phyloP scores from a whole-genome alignment of 1,140 invertebrate species.

The Cotesia vestalis region DNA sequence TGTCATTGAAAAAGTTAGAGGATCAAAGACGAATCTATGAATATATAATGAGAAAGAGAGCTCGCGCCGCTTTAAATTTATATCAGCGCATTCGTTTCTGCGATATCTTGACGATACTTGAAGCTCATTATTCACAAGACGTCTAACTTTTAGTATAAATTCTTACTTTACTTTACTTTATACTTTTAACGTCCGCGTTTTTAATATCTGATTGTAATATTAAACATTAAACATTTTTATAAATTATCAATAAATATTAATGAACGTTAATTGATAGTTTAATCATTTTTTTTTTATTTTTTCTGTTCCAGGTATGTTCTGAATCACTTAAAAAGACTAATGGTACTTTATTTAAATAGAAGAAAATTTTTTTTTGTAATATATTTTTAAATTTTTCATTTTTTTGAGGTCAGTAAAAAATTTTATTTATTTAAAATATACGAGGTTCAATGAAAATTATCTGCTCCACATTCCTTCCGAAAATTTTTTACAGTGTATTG shows the following conservation, averaged over 20 bases:
- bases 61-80: constrained; percentile 20
- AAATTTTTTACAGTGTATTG: too few species aligned
- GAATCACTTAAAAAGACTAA: too few species aligned
- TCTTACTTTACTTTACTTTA: constrained; percentile 5
- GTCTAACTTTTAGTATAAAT: constrained; percentile 16
- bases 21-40: constrained; percentile 35
- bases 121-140: constrained; percentile 31
- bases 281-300: constrained; percentile 2
- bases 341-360: too few species aligned
- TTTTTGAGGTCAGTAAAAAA: too few species aligned
- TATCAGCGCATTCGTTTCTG: constrained; percentile 14
- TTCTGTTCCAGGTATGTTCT: constrained; percentile 1
- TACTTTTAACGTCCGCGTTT: neutral
- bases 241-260: constrained; percentile 18
- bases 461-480: too few species aligned
- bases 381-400: too few species aligned
- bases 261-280: neutral
- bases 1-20: constrained; percentile 41
- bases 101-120: constrained; percentile 21
- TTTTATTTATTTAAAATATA: too few species aligned
- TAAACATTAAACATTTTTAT: neutral
- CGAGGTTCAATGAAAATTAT: too few species aligned
- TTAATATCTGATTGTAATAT: constrained; percentile 1
- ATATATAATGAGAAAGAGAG: constrained; percentile 35
- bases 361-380: too few species aligned